These are phyloP conservation scores for Chiridota heheva DNA, from an alignment of 35 echinoderm and acorn worm genomes.

Conservation along the genomic window DNA sequence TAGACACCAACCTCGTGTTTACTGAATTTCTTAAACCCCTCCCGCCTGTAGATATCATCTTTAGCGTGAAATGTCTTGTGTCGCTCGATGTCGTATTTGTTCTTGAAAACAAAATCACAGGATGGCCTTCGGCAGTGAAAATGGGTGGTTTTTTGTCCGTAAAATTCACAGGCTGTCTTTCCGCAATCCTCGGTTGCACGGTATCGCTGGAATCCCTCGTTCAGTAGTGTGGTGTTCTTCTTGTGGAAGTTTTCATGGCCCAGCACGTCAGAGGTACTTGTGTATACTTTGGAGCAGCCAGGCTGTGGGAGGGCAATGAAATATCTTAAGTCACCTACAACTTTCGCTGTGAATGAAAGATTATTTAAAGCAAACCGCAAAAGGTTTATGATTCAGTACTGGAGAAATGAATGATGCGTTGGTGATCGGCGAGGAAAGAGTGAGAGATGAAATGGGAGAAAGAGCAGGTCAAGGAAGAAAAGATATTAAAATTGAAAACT, in stretches of 20 bases:
- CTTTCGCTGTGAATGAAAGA: neutral
- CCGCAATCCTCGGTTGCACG: constrained; percentile 99
- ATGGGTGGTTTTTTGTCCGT: constrained; percentile 97
- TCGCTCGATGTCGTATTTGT: constrained; percentile 97
- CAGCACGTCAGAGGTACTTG: constrained; percentile 94
- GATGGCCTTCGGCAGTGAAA: constrained; percentile 87
- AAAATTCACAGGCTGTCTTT: constrained; percentile 67
- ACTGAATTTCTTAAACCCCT: constrained; percentile 97
- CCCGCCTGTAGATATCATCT: constrained; percentile 91
- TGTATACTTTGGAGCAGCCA: constrained; percentile 98
- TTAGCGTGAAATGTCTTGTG: constrained; percentile 97
- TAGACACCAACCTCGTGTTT: constrained; percentile 99
- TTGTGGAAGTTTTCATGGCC: constrained; percentile 99
- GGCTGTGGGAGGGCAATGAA: constrained; percentile 31
- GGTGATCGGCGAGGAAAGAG: too few relatives aligned
- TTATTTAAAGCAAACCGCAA: neutral
- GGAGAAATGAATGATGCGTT: too few relatives aligned
- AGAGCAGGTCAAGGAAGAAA: too few relatives aligned
- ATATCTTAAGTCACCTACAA: too few relatives aligned
- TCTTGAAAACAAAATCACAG: constrained; percentile 98
- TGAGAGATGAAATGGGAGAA: too few relatives aligned
- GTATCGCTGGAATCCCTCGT: constrained; percentile 96
- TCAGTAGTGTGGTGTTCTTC: constrained; percentile 89
- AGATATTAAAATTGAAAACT: too few relatives aligned
- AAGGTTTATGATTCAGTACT: too few relatives aligned